Evolutionary conservation across 1,140 invertebrate genomes (phyloP), one percentile per base, ranked within the genome.

Genomic region (Oryctes rhinoceros): DNA sequence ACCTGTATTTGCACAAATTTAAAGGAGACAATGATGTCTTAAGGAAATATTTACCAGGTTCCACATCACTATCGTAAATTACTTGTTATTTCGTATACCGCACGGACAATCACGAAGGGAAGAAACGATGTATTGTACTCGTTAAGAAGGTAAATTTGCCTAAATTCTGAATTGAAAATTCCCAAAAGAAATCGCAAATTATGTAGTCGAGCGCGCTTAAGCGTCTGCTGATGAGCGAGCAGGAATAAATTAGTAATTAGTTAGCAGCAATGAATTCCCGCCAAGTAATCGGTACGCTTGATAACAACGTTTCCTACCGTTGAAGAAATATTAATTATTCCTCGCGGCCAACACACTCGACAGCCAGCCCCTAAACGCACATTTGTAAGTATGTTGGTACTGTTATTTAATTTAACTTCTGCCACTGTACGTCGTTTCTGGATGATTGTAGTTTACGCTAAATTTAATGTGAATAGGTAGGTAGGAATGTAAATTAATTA

Each of bases 321-420:
- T 71, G 65, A 24, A 35, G 65, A 71, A 35, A 71, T 71, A 71
- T 71, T 71, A 71, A 71, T 71, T 71, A 71, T 71, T 71, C 65
- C 20, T 71, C 65, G 65, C 5, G 18, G 24, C 11, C 24, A 15
- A 30, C 24, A 24, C 18, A 35, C 7, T 37, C 65, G 11, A 37
- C 65, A 37, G 20, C 24, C 20, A 71, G 20, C 1, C 20, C 65
- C 4, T 24, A 37, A 71, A 24, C 65, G 24, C 65, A 71, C 13
- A 71, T 71, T 71, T 37, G 24, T 71, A 71, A n/a, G 49, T 53
- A 53, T n/a, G 49, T 53, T 53, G 13, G 49, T 53, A 53, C 65
- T 5, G 20, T 67, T 67, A 67, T 67, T 67, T 67, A 67, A 67
- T 67, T 67, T 67, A 67, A 7, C 65, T 67, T 67, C 65, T 67